Base-by-base conservation (phyloP, 2,888 invertebrate genomes). In the Limnephilus lunatus region DNA sequence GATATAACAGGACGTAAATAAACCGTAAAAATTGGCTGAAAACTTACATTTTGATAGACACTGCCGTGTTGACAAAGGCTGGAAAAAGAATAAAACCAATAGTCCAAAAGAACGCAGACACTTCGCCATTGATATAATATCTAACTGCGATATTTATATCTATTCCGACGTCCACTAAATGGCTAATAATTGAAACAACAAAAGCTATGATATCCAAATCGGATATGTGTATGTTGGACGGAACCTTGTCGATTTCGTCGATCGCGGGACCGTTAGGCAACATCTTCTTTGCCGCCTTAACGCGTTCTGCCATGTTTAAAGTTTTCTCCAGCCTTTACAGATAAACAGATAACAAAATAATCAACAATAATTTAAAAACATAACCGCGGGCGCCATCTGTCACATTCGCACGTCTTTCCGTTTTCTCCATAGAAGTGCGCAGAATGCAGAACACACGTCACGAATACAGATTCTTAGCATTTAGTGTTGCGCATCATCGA, bases 21-120 rank as follows among this genome's bases (percentile, higher is more conserved):
- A 44, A 86, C 35, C 11, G 2, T 15, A 53, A 82, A 83, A 83
- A 25, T 83, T 80, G 39, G 32, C 19, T 53, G 9, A 90, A 87
- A 89, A 96, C 96, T 96, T 95, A 97, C 98, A 98, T 98, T 95
- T 97, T 95, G 94, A 97, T 96, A 90, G 98, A 98, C 90, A 98
- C 97, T 19, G 97, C 96, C 19, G 97, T 98, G 95, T 97, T 98
- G 48, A 98, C 97, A 93, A 98, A 96, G 0, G 98, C 97, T 87
- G 98, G 98, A 94, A 98, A 95, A 87, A 98, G 95, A 94, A 98
- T 97, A 94, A 98, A 97, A 80, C 96, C 96, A 86, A 97, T 94
- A 1, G 98, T 98, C 95, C 97, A 97, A 39, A 96, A 95, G 94
- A 98, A 98, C 95, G 97, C 97, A 90, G 95, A 95, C 93, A 96